These are phyloP conservation scores for Scaptomyza pallida DNA, from an alignment of 1,140 invertebrate species.

Conservation along the genomic window DNA sequence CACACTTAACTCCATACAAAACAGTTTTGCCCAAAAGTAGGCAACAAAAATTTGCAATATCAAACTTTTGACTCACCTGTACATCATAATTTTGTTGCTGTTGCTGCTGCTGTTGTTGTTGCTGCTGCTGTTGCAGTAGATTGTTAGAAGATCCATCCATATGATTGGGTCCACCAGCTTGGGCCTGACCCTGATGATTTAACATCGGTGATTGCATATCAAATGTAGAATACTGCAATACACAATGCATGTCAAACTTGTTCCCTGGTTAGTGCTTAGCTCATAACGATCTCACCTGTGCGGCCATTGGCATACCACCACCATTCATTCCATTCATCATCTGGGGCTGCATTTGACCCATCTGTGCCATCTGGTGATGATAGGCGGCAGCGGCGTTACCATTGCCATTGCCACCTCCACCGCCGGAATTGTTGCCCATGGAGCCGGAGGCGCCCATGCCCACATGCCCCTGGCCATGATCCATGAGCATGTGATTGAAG, in stretches of 20 bases:
- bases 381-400: conserved; percentile 54
- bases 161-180: conserved; percentile 75
- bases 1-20: too few relatives aligned
- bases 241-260: conserved; percentile 5
- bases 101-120: conserved; percentile 63
- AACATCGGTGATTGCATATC: conserved; percentile 72
- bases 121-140: conserved; percentile 75
- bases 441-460: conserved; percentile 30
- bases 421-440: conserved; percentile 50
- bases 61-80: too few relatives aligned
- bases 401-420: conserved; percentile 36
- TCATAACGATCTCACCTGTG: conserved; percentile 65
- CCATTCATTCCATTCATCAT: conserved; percentile 82
- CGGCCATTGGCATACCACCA: conserved; percentile 81
- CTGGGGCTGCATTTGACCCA: conserved; percentile 82
- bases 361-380: conserved; percentile 82
- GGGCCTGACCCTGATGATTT: conserved; percentile 77
- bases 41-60: not conserved
- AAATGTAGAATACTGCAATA: conserved; percentile 6
- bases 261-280: not conserved
- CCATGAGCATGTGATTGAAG: conserved; percentile 84
- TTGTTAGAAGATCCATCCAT: conserved; percentile 81
- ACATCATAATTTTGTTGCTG: conserved; percentile 84
- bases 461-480: conserved; percentile 71
- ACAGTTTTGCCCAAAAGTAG: not conserved